phyloP scores from a whole-genome alignment of 2,797 vertebrate species.

The Apodemus agrarius region DNA sequence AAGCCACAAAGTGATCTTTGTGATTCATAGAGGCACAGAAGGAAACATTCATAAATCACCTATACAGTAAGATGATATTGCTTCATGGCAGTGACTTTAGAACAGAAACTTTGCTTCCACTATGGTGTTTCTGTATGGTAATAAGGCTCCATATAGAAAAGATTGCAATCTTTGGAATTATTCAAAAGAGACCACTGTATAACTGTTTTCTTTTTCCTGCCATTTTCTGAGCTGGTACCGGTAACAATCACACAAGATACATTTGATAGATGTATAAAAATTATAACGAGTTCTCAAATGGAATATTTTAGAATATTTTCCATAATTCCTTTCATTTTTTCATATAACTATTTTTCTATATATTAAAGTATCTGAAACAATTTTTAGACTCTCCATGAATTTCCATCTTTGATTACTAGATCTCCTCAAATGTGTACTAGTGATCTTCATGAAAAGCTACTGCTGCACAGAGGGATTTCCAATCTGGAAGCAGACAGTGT shows the following conservation, averaged over 20 bases:
- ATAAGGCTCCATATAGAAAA: constrained; percentile 79
- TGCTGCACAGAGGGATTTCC: constrained; percentile 53
- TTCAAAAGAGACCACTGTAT: constrained; percentile 51
- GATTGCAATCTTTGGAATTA: constrained; percentile 64
- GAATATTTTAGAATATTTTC: constrained; percentile 58
- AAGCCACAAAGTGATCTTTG: background rate
- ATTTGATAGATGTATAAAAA: constrained; percentile 76
- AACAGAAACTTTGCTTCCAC: constrained; percentile 20
- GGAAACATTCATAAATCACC: constrained; percentile 33
- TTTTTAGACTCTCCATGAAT: constrained; percentile 21
- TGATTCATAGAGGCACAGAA: background rate
- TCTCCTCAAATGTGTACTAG: constrained; percentile 36
- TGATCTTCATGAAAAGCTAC: constrained; percentile 50
- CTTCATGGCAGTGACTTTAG: constrained; percentile 48
- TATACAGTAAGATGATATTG: constrained; percentile 74
- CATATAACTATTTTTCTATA: background rate
- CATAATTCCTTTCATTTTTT: constrained; percentile 47
- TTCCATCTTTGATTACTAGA: constrained; percentile 39
- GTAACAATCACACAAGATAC: constrained; percentile 71
- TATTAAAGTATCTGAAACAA: constrained; percentile 41
- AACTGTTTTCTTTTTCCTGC: constrained; percentile 71
- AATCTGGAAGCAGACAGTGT: constrained; percentile 73
- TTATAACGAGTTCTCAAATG: constrained; percentile 76
- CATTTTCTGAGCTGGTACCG: constrained; percentile 78
- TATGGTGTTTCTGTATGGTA: constrained; percentile 71